phyloP scores from a whole-genome alignment of 2,113 vertebrate species.

The Picathartes gymnocephalus region DNA sequence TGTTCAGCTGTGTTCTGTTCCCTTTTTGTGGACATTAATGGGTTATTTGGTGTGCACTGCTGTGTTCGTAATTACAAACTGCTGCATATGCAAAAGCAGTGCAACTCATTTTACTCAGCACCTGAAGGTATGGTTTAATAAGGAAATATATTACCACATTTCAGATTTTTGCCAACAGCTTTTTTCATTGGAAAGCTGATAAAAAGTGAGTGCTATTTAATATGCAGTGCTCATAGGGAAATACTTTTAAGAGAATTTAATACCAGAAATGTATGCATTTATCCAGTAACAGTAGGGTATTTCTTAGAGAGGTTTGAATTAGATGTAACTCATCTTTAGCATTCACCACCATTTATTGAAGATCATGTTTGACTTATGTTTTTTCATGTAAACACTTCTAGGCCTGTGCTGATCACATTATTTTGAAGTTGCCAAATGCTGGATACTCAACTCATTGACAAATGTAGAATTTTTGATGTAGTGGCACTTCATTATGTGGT shows the following conservation, averaged over 20 bases:
- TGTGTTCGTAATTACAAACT: not conserved
- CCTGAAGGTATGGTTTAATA: conserved; percentile 54
- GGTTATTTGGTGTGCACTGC: not conserved
- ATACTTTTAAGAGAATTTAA: not conserved
- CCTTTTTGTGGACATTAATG: not conserved
- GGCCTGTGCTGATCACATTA: not conserved
- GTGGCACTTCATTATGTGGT: not conserved
- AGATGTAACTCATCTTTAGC: not conserved
- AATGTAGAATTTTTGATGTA: not conserved
- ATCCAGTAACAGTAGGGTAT: not conserved
- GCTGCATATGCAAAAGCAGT: conserved; percentile 9
- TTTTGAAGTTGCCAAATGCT: not conserved
- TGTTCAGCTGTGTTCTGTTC: not conserved
- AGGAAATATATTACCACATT: conserved; percentile 1
- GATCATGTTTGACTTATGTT: not conserved
- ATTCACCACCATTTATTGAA: not conserved
- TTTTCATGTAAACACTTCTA: not conserved
- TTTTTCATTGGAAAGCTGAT: conserved; percentile 34
- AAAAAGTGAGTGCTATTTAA: conserved; percentile 8
- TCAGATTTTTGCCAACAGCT: conserved; percentile 25
- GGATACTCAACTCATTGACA: not conserved
- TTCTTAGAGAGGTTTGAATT: not conserved
- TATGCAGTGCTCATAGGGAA: not conserved
- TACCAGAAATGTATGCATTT: not conserved
- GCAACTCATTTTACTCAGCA: conserved; percentile 15